phyloP scores from a whole-genome alignment of 2,113 vertebrate genomes.

The Lota lota region DNA sequence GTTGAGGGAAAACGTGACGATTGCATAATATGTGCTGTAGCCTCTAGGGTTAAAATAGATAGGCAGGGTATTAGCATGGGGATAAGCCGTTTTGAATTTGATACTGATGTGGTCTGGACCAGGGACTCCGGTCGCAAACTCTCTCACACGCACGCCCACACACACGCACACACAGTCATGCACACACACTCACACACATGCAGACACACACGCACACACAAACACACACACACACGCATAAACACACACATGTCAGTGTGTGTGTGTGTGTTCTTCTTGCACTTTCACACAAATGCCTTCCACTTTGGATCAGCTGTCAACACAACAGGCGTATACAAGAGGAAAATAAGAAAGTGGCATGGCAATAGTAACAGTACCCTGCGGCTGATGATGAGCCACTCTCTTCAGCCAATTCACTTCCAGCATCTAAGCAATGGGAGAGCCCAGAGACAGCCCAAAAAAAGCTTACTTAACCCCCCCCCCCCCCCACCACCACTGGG shows the following conservation, averaged over 20 bases:
- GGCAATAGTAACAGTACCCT: constrained; percentile 20
- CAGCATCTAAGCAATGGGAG: neutral
- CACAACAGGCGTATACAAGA: constrained; percentile 60
- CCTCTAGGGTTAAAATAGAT: constrained; percentile 51
- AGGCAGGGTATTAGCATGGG: constrained; percentile 45
- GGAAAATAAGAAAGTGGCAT: constrained; percentile 50
- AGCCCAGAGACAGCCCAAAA: too few relatives aligned
- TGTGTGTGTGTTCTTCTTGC: constrained; percentile 12
- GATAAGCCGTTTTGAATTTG: constrained; percentile 52
- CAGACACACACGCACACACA: neutral
- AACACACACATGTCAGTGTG: constrained; percentile 4
- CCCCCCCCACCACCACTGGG: too few relatives aligned
- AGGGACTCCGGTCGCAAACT: neutral
- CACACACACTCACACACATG: too few relatives aligned
- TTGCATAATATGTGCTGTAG: constrained; percentile 44
- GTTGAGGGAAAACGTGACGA: constrained; percentile 38
- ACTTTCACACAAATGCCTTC: constrained; percentile 45
- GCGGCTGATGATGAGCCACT: neutral
- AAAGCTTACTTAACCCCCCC: too few relatives aligned
- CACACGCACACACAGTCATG: neutral
- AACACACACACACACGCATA: neutral
- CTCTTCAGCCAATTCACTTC: neutral
- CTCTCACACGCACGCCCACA: neutral
- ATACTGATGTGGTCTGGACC: constrained; percentile 36
- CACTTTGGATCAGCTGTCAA: constrained; percentile 61